phyloP scores from a whole-genome alignment of 2,113 vertebrate genomes.

The Sebastes fasciatus region DNA sequence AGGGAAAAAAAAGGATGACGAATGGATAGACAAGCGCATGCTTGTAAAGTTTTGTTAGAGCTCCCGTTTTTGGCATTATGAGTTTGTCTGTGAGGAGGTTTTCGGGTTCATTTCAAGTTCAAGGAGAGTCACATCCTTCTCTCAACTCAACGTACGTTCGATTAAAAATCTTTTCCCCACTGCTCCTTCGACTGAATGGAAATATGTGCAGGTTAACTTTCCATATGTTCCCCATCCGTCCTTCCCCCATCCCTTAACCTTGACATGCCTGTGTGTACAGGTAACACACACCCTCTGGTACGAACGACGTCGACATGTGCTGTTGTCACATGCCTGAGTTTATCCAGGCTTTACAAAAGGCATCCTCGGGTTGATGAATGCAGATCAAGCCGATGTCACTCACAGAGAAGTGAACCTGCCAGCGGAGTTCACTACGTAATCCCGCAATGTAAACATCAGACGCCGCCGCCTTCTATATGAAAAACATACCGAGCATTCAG shows the following conservation, averaged over 20 bases:
- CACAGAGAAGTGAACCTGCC: conserved; percentile 45
- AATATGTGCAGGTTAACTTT: conserved; percentile 54
- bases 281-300: not conserved
- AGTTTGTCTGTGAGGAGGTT: conserved; percentile 7
- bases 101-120: conserved; percentile 70
- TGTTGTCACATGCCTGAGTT: conserved; percentile 64
- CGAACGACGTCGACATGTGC: conserved; percentile 49
- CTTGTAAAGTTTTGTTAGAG: conserved; percentile 68
- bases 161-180: not conserved
- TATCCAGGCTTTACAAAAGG: conserved; percentile 45
- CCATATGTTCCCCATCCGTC: conserved; percentile 34
- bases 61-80: conserved; percentile 21
- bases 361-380: conserved; percentile 41
- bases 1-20: conserved; percentile 33
- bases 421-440: conserved; percentile 16
- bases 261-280: not conserved
- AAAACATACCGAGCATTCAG: conserved; percentile 44
- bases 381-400: conserved; percentile 50
- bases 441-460: conserved; percentile 45
- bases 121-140: conserved; percentile 44
- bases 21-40: conserved; percentile 73
- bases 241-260: conserved; percentile 26
- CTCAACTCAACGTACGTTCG: not conserved
- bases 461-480: conserved; percentile 11
- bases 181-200: conserved; percentile 5